Base-by-base conservation (phyloP, 2,113 vertebrate genomes). In the Aspiorhynchus laticeps region DNA sequence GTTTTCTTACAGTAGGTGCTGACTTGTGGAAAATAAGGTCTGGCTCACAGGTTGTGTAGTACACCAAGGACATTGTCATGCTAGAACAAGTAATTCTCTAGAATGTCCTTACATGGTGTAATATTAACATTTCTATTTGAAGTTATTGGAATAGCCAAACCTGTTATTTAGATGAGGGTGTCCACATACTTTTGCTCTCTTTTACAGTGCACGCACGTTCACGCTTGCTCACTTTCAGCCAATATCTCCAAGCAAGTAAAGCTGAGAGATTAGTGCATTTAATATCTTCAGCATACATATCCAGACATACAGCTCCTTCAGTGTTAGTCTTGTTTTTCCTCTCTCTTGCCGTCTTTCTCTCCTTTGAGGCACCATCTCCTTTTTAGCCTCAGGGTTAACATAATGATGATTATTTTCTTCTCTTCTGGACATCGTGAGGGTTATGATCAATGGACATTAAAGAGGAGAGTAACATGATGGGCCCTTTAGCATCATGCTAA, bases 321-420 rank as follows among this genome's bases (percentile, higher is more conserved):
- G 59, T 79, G 33, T 26, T 85, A 63, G 75, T 85, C 84, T 77
- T 24, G 53, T 21, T 77, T 69, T 61, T 61, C 51, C 53, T 31
- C 73, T 77, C 83, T 43, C 36, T 63, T 41, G 9, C n/a, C 46
- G 21, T 63, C 8, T 78, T 65, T 51, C 36, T 28, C 15, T 61
- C 83, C 31, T 63, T 63, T 21, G 41, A 17, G 33, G 28, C 75
- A 75, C 74, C 79, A 85, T 87, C 67, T 85, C 82, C 46, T 80
- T 79, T 83, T 88, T 78, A 53, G 82, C 85, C 87, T 82, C 43
- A 63, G 48, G 77, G 83, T 86, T 88, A 53, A 85, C 89, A 86
- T 46, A 33, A 81, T 73, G 59, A 76, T 85, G 87, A 90, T 91
- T 88, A 90, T 56, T 77, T 85, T 28, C 28, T 80, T 84, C 84